Base-by-base conservation (phyloP, 2,888 invertebrate species). In the Philereme transversata region DNA sequence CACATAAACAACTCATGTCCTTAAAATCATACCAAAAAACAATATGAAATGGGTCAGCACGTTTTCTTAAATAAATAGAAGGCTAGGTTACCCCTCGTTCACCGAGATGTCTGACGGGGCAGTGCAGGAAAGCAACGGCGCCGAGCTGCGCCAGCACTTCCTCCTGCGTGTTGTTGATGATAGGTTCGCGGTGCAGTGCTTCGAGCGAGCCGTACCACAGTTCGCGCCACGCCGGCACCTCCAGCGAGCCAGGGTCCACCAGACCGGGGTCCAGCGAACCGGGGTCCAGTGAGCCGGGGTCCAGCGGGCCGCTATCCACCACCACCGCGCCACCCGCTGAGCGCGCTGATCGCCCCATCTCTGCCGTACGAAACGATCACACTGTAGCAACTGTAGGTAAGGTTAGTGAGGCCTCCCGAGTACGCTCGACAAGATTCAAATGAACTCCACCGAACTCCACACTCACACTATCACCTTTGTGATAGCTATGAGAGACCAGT, bases 81-180 rank as follows among this genome's bases (percentile, higher is more conserved):
- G 22, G 22, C 3, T 22, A 22, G 22, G 22, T 22, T 77, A 95
- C 95, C 75, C 95, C 95, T 79, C 96, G 92, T 83, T 97, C 96
- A 72, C 95, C 95, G 71, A 96, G 93, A 87, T 95, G 94, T 61
- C 96, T 93, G 78, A 96, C 96, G 79, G 95, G 95, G 87, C 97
- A 97, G 86, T 96, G 96, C 75, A 97, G 93, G 89, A 95, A 96
- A 68, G 96, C 96, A 47, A 95, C 95, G 58, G 95, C 95, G 51
- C 96, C 97, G 63, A 96, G 93, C 86, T 96, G 96, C 71, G 94
- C 96, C 51, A 96, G 95, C 70, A 96, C 94, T 83, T 96, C 96
- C 73, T 95, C 95, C 68, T 95, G 94, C 61, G 96, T 96, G 87
- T 95, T 95, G 93, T 96, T 96, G 85, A 96, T 95, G 69, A 77